Percentiles rank a stretch among this genome's conserved stretches.
phyloP scores from a whole-genome alignment of 2,797 vertebrate species.

The Lagorchestes hirsutus region DNA sequence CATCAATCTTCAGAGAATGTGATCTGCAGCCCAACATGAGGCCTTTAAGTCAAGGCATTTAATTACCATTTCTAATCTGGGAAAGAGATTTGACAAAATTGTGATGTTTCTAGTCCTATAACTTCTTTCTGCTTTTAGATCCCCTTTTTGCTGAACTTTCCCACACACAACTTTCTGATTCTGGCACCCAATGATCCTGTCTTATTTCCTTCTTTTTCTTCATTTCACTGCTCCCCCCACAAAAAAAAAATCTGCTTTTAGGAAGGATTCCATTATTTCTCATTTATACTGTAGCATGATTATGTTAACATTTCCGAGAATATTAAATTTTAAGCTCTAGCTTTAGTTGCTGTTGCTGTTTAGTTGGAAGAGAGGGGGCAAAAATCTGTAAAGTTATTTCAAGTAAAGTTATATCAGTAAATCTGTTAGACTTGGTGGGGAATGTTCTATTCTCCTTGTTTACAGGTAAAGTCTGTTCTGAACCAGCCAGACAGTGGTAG shows the following conservation, averaged over 20 bases:
- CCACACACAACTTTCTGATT: neutral
- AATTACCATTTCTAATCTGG: neutral
- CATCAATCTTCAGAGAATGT: neutral
- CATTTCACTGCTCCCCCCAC: neutral
- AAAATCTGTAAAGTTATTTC: neutral
- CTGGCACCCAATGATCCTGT: neutral
- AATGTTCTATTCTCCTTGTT: neutral
- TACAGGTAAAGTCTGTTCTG: neutral
- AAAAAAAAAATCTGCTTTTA: neutral
- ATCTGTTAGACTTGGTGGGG: neutral
- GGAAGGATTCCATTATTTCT: neutral
- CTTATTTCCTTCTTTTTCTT: neutral
- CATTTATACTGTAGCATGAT: neutral
- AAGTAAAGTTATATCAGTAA: neutral
- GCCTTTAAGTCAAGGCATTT: neutral
- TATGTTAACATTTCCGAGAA: neutral
- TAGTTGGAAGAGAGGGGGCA: neutral
- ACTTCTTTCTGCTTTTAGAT: neutral
- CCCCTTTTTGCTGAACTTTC: neutral
- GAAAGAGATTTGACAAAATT: neutral
- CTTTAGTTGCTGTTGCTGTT: neutral
- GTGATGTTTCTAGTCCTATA: neutral
- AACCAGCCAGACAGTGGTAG: neutral
- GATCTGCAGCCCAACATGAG: neutral
- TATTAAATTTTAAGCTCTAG: neutral